A percentile compares a stretch with the other conserved stretches of the same genome.
Conservation (phyloP, 2,113 vertebrate species). For the Mastomys coucha region DNA sequence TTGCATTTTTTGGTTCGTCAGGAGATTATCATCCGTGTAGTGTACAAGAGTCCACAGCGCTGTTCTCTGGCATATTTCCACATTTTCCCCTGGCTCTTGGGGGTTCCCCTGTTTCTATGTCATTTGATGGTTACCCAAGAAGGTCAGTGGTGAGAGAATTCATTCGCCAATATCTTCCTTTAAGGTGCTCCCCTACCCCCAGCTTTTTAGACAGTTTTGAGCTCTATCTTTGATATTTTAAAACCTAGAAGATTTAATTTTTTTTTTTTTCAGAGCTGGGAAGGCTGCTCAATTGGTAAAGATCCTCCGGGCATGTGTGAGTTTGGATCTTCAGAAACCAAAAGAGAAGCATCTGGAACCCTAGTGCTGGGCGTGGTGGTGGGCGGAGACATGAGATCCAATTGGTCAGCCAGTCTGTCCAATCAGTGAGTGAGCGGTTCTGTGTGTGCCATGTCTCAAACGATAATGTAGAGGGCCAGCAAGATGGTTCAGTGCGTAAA, state of each 20-base stretch:
- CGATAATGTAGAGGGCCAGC: no score
- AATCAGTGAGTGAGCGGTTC: background rate
- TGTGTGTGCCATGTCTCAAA: background rate
- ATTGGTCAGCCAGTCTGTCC: background rate
- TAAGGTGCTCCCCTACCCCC: background rate
- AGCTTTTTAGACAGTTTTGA: background rate
- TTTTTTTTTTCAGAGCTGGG: background rate
- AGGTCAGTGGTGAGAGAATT: conserved; percentile 15
- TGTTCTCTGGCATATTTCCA: background rate
- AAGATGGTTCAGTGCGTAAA: background rate
- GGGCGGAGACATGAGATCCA: background rate
- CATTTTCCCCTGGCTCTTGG: background rate
- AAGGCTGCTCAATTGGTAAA: background rate
- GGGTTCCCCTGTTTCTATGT: background rate
- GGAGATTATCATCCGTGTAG: background rate
- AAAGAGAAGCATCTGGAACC: background rate
- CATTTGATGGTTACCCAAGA: conserved; percentile 8
- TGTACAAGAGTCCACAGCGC: background rate
- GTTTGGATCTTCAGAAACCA: background rate
- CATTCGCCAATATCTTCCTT: conserved; percentile 19
- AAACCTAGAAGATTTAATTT: conserved; percentile 7
- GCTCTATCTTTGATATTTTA: conserved; percentile 11
- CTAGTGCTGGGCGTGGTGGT: background rate
- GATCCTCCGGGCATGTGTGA: fast-evolving
- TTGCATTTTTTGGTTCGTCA: background rate